phyloP scores from a whole-genome alignment of 2,888 invertebrate species.

The Ichneumoninae sp. region DNA sequence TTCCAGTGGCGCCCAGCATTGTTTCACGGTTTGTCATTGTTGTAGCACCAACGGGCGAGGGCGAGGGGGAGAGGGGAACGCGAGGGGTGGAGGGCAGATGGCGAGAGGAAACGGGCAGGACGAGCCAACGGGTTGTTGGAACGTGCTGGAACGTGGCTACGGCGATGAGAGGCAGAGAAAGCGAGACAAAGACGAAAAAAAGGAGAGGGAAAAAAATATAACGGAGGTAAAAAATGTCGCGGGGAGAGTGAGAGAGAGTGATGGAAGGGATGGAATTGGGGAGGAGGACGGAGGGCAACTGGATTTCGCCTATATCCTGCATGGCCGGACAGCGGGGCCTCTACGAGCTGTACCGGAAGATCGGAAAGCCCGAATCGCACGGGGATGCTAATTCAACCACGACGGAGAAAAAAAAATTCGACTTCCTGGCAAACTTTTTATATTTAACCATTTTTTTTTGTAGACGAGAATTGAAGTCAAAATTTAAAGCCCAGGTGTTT shows the following conservation, averaged over 20 bases:
- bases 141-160: constrained; percentile 47
- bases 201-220: constrained; percentile 25
- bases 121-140: constrained; percentile 47
- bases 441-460: not conserved
- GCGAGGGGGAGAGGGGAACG: constrained; percentile 60
- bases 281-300: constrained; percentile 24
- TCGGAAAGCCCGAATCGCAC: constrained; percentile 16
- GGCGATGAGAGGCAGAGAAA: constrained; percentile 41
- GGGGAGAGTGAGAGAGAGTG: not conserved
- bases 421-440: not conserved
- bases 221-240: constrained; percentile 19
- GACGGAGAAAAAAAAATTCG: not conserved
- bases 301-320: constrained; percentile 12
- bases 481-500: not conserved
- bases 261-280: constrained; percentile 2
- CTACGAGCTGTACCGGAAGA: constrained; percentile 1
- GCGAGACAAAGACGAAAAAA: constrained; percentile 47
- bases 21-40: constrained; percentile 84
- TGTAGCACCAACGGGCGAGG: constrained; percentile 74
- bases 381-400: constrained; percentile 5
- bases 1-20: constrained; percentile 84
- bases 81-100: constrained; percentile 53
- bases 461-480: not conserved
- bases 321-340: not conserved
- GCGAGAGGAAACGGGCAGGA: constrained; percentile 49